phyloP scores from a whole-genome alignment of 2,797 vertebrate genomes.

The Sandelia bainsii region DNA sequence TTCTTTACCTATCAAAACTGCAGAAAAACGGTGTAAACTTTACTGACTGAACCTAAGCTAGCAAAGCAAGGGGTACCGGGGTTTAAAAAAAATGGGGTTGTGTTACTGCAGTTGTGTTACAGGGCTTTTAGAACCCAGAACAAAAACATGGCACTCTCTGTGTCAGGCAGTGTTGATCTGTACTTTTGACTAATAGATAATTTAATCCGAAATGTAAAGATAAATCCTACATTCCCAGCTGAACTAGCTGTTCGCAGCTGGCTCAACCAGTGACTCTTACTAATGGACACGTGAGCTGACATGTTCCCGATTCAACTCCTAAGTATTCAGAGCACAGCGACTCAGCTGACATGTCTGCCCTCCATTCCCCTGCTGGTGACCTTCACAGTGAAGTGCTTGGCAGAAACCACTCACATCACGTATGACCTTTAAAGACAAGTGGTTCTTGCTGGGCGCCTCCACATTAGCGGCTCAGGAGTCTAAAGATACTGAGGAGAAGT shows the following conservation, averaged over 20 bases:
- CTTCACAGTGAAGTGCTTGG: constrained; percentile 69
- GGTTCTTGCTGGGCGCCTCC: constrained; percentile 60
- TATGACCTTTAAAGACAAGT: constrained; percentile 79
- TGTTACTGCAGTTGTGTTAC: too few species aligned
- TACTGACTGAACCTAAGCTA: too few species aligned
- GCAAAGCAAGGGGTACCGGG: too few species aligned
- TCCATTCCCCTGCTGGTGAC: constrained; percentile 65
- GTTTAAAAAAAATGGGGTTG: too few species aligned
- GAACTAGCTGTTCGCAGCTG: constrained; percentile 19
- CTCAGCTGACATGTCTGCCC: constrained; percentile 55
- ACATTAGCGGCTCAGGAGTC: constrained; percentile 55
- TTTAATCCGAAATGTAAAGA: constrained; percentile 13
- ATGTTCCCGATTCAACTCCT: constrained; percentile 46
- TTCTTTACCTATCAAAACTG: too few species aligned
- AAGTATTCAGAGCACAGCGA: constrained; percentile 68
- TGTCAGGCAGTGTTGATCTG: constrained; percentile 1
- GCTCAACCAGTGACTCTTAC: constrained; percentile 11
- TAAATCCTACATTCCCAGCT: constrained; percentile 5
- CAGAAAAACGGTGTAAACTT: too few species aligned
- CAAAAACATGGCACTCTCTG: not conserved
- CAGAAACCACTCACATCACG: constrained; percentile 75
- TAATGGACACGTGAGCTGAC: constrained; percentile 51
- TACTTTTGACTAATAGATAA: not conserved
- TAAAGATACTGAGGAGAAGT: constrained; percentile 29
- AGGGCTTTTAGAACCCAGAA: constrained; percentile 9